These are phyloP conservation scores for Drosophila longiperda DNA, from an alignment of 2,888 invertebrate genomes.

Conservation along the genomic window DNA sequence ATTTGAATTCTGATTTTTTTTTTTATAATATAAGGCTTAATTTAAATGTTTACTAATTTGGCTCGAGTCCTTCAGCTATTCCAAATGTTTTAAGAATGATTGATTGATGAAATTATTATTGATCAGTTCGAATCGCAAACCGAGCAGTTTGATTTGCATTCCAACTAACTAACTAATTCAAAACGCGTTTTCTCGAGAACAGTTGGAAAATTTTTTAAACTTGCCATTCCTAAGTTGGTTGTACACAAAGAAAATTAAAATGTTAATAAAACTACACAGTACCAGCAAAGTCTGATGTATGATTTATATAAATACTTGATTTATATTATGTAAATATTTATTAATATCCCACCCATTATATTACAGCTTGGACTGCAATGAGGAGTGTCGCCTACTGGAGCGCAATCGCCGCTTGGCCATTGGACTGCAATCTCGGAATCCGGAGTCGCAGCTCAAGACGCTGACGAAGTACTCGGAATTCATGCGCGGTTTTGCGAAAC, in stretches of 20 bases:
- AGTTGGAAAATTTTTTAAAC: too few species aligned
- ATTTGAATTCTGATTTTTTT: too few species aligned
- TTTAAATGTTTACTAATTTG: too few species aligned
- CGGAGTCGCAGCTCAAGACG: conserved; percentile 90
- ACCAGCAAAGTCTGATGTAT: neutral
- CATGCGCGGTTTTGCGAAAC: conserved; percentile 92
- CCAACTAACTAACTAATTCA: too few species aligned
- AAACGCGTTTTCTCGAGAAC: too few species aligned
- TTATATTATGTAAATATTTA: neutral
- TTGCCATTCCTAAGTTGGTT: too few species aligned
- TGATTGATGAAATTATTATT: too few species aligned
- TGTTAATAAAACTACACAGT: neutral
- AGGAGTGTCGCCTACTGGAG: conserved; percentile 94
- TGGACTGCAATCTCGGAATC: conserved; percentile 96
- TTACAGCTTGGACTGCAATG: conserved; percentile 94
- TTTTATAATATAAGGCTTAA: too few species aligned
- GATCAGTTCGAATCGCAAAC: too few species aligned
- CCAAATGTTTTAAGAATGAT: too few species aligned
- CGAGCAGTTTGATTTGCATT: too few species aligned
- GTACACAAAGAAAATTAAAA: neutral
- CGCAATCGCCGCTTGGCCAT: conserved; percentile 95
- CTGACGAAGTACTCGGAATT: conserved; percentile 95
- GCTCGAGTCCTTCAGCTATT: too few species aligned
- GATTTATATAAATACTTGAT: neutral
- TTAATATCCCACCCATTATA: neutral